These are phyloP conservation scores for Oceanodroma leucorhoa DNA, from an alignment of 2,797 vertebrate species.

Conservation along the genomic window DNA sequence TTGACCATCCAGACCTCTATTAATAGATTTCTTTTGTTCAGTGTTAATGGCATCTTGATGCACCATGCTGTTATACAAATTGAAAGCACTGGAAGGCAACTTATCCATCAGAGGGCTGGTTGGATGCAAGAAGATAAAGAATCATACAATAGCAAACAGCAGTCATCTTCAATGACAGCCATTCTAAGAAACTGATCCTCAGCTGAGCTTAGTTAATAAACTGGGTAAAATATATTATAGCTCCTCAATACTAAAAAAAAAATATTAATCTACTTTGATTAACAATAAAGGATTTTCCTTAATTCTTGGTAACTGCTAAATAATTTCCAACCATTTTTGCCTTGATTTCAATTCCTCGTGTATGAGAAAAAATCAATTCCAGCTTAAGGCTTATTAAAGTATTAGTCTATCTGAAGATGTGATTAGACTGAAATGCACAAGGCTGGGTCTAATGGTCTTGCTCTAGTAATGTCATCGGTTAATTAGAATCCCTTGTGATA, in stretches of 20 bases:
- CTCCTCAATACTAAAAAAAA: not conserved
- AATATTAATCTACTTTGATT: not conserved
- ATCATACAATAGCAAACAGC: not conserved
- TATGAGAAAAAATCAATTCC: slow-evolving; percentile 17
- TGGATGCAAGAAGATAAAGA: not conserved
- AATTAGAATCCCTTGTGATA: not conserved
- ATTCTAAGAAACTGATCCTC: not conserved
- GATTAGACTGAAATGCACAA: slow-evolving; percentile 9
- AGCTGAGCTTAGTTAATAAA: not conserved
- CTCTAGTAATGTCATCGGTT: not conserved
- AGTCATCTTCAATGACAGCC: not conserved
- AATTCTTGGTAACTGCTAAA: slow-evolving; percentile 14
- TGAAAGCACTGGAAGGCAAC: not conserved
- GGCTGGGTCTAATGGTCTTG: not conserved
- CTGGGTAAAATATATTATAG: not conserved
- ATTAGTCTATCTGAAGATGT: slow-evolving; percentile 39
- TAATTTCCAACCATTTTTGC: not conserved
- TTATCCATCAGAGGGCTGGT: not conserved
- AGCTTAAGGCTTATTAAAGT: slow-evolving; percentile 37
- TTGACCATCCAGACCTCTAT: not conserved
- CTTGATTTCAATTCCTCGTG: not conserved
- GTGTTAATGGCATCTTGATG: not conserved
- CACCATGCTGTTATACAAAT: slow-evolving; percentile 1
- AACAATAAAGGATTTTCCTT: not conserved
- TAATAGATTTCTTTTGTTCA: not conserved